A percentile compares a stretch with the other conserved stretches of the same genome.
Evolutionary conservation across 2,888 invertebrate genomes (phyloP).

Genomic region (Apamea anceps): DNA sequence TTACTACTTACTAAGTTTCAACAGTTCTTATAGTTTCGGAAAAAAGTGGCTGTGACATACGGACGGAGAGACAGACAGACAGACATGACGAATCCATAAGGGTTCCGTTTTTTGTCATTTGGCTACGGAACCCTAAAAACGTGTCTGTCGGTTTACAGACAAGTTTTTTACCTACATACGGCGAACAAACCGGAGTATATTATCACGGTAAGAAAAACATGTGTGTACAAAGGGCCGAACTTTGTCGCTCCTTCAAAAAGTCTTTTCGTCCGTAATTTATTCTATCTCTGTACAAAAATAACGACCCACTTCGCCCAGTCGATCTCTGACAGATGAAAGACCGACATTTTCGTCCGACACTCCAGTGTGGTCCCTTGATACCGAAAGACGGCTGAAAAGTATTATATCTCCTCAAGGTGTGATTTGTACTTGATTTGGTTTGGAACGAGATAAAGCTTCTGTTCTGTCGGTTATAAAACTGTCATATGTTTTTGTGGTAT

Average conservation of each 20-base stretch:
- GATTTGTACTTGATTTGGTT: conserved; percentile 57
- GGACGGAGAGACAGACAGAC: too few relatives aligned
- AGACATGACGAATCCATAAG: too few relatives aligned
- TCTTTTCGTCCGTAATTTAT: conserved; percentile 44
- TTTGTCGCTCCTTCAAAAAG: background rate
- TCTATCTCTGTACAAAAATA: conserved; percentile 44
- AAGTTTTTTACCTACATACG: too few relatives aligned
- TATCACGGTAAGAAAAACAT: too few relatives aligned
- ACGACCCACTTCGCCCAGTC: conserved; percentile 37
- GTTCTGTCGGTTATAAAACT: background rate
- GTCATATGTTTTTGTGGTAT: background rate
- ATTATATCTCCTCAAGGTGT: conserved; percentile 36
- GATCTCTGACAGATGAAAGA: conserved; percentile 48
- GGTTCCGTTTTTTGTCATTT: too few relatives aligned
- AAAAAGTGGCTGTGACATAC: too few relatives aligned
- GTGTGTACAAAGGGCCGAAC: background rate
- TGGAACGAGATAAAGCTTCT: conserved; percentile 21
- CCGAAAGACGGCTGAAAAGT: conserved; percentile 19
- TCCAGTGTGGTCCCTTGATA: conserved; percentile 41
- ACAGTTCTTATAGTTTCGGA: too few relatives aligned
- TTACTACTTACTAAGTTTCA: too few relatives aligned
- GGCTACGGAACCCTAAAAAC: too few relatives aligned
- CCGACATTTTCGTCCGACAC: conserved; percentile 32
- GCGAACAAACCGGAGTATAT: too few relatives aligned
- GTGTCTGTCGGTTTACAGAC: too few relatives aligned